These are phyloP conservation scores for Brachyrhaphis roseni DNA, from an alignment of 2,797 vertebrate species.

Conservation along the genomic window DNA sequence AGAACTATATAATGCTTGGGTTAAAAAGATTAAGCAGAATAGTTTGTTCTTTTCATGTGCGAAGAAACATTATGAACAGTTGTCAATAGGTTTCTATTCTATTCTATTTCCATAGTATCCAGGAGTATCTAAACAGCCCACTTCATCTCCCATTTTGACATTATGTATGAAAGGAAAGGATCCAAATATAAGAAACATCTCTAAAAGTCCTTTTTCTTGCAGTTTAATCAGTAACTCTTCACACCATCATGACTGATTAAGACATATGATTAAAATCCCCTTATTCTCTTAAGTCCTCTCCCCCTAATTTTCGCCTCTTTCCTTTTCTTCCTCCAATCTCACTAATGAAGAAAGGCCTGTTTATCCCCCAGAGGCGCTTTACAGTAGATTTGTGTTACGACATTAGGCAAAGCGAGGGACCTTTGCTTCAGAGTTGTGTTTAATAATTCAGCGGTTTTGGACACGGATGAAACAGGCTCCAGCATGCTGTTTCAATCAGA, in stretches of 20 bases:
- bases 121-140: conserved; percentile 24
- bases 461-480: conserved; percentile 73
- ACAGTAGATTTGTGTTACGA: conserved; percentile 61
- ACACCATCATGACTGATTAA: conserved; percentile 50
- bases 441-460: conserved; percentile 79
- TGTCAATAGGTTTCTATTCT: conserved; percentile 7
- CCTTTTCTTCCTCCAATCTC: conserved; percentile 48
- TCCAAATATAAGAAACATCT: conserved; percentile 39
- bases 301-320: conserved; percentile 33
- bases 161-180: conserved; percentile 28
- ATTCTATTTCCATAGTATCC: conserved; percentile 22
- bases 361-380: conserved; percentile 57
- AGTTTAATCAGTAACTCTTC: conserved; percentile 59
- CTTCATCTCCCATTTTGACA: conserved; percentile 31
- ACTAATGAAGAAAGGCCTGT: conserved; percentile 65
- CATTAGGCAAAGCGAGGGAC: conserved; percentile 60
- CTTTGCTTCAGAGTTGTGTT: conserved; percentile 71
- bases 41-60: conserved; percentile 3
- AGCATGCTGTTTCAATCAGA: conserved; percentile 81
- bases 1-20: background rate
- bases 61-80: conserved; percentile 9
- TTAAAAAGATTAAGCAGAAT: conserved; percentile 3
- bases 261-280: conserved; percentile 61
- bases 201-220: conserved; percentile 35
- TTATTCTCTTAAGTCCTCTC: conserved; percentile 51